Conservation (phyloP, 2,113 vertebrate genomes). For the Sterrhoptilus dennistouni region DNA sequence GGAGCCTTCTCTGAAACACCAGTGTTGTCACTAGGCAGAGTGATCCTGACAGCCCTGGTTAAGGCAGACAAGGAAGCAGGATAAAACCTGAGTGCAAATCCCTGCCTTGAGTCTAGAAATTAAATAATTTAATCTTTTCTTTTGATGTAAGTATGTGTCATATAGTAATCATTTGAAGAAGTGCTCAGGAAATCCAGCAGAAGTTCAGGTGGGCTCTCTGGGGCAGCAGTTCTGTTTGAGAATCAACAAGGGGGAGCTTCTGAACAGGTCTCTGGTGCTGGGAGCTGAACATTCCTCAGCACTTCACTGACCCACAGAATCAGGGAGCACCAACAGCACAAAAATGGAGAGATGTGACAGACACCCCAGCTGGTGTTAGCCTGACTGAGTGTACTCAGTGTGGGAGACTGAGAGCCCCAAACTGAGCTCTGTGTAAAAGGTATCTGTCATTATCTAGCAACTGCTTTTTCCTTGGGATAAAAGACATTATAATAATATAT, state of each 20-base stretch:
- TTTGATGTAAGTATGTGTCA: background rate
- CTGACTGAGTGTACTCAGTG: too few relatives aligned
- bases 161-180: background rate
- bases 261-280: background rate
- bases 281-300: background rate
- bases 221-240: background rate
- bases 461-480: background rate
- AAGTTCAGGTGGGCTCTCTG: background rate
- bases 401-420: background rate
- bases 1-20: background rate
- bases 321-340: background rate
- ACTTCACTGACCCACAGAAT: background rate
- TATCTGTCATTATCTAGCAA: background rate
- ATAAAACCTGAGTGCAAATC: background rate
- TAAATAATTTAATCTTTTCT: background rate
- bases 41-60: background rate
- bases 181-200: background rate
- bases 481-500: background rate
- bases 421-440: background rate
- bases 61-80: background rate
- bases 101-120: background rate
- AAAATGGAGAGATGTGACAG: background rate
- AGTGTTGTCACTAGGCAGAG: accelerated
- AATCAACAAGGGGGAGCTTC: background rate
- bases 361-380: too few relatives aligned